Evolutionary conservation across 2,888 invertebrate genomes (phyloP), one percentile per base, ranked within the genome.

Genomic region (Tineola bisselliella): DNA sequence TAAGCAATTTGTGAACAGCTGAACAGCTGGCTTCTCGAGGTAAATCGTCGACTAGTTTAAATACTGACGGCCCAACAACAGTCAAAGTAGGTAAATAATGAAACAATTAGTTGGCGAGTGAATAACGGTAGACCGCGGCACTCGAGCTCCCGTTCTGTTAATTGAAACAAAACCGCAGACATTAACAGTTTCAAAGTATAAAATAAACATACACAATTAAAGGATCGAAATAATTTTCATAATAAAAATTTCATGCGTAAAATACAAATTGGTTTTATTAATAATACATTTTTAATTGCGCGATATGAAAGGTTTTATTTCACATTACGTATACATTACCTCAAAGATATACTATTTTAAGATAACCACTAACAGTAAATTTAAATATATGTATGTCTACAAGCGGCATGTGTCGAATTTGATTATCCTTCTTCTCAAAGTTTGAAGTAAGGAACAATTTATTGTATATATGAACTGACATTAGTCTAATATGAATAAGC

Each of bases 141-240:
- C 33, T 31, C 58, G 61, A 64, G 64, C 66, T 68, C 72, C 75
- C 75, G 79, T 81, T 81, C 80, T 70, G 67, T 68, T 79, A 79
- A 81, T 79, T 79, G 73, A 66, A 68, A 69, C 65, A 67, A 69
- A 70, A 76, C 73, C 69, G 67, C 70, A 69, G 70, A 66, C 71
- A 70, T 68, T 68, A 66, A 67, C 66, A 5, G 31, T 38, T 38
- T 10, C 38, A 38, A 38, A 38, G 38, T n/a, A 38, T 38, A 38
- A 38, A 38, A 25, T 25, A 25, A 25, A 38, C 38, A 10, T 10
- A 10, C 38, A 38, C n/a, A 38, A 38, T 38, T 38, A 38, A 38
- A 38, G 38, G 38, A 38, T 38, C 38, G 38, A 38, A 38, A 38
- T 38, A 38, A 38, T 38, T 38, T 6, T n/a, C 38, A 38, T 38